These are phyloP conservation scores for Gasterosteus nipponicus DNA, from an alignment of 2,113 vertebrate species.

Conservation along the genomic window DNA sequence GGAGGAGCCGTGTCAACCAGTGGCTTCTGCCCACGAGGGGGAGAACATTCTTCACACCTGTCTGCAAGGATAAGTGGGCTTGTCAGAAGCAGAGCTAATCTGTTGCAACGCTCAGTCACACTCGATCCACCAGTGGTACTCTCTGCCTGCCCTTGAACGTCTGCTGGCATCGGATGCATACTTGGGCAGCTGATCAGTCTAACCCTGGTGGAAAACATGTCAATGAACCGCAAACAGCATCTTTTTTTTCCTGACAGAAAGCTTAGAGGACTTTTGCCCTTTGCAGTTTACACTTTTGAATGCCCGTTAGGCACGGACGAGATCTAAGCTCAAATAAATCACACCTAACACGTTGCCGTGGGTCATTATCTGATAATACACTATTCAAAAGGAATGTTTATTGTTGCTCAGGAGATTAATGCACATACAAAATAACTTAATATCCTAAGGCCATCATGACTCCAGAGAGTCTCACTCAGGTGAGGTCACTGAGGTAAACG, in stretches of 20 bases:
- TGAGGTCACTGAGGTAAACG: conserved; percentile 6
- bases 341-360: neutral
- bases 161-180: conserved; percentile 68
- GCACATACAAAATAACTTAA: conserved; percentile 44
- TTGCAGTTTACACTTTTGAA: conserved; percentile 44
- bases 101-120: conserved; percentile 82
- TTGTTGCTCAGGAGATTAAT: conserved; percentile 40
- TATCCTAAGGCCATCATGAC: conserved; percentile 50
- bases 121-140: conserved; percentile 73
- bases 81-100: conserved; percentile 80
- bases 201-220: conserved; percentile 67
- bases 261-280: conserved; percentile 42
- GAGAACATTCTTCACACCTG: conserved; percentile 81
- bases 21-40: conserved; percentile 72
- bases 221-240: conserved; percentile 50
- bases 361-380: conserved; percentile 26
- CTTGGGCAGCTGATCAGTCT: conserved; percentile 65
- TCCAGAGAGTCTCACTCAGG: conserved; percentile 25
- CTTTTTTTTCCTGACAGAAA: conserved; percentile 36
- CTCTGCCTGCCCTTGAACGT: conserved; percentile 77
- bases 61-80: conserved; percentile 78
- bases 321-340: conserved; percentile 21
- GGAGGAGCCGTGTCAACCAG: conserved; percentile 67
- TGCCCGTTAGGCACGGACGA: conserved; percentile 10
- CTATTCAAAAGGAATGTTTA: conserved; percentile 17